Conservation (phyloP, 2,888 invertebrate species). For the Euzetes globulus region DNA sequence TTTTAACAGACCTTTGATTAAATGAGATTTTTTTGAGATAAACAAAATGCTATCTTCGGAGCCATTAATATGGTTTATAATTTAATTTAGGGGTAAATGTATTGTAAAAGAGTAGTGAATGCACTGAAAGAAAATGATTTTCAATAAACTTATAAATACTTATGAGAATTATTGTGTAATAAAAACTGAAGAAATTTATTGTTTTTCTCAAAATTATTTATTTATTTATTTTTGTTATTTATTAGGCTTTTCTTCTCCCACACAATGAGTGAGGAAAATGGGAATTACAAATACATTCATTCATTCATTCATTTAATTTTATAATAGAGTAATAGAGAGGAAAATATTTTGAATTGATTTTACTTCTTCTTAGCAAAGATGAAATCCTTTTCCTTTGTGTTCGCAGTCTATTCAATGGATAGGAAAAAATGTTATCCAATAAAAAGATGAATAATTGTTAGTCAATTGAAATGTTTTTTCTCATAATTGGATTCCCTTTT, state of each 20-base stretch:
- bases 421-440: neutral
- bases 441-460: neutral
- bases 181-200: neutral
- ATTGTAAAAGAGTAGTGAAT: too few relatives aligned
- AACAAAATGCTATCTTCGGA: neutral
- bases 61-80: too few relatives aligned
- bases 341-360: neutral
- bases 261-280: neutral
- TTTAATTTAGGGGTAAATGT: too few relatives aligned
- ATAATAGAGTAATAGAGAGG: neutral
- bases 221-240: neutral
- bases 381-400: conserved; percentile 20
- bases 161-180: neutral
- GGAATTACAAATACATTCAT: neutral
- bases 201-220: neutral
- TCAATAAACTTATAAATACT: neutral
- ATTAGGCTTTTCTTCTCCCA: neutral
- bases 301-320: neutral
- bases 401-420: neutral
- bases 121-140: neutral
- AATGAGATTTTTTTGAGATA: too few relatives aligned
- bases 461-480: neutral
- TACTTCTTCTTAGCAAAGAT: conserved; percentile 20
- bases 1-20: too few relatives aligned
- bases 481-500: too few relatives aligned